These are phyloP conservation scores for Sceliomorpha sp. DNA, from an alignment of 2,888 invertebrate genomes.

Conservation along the genomic window DNA sequence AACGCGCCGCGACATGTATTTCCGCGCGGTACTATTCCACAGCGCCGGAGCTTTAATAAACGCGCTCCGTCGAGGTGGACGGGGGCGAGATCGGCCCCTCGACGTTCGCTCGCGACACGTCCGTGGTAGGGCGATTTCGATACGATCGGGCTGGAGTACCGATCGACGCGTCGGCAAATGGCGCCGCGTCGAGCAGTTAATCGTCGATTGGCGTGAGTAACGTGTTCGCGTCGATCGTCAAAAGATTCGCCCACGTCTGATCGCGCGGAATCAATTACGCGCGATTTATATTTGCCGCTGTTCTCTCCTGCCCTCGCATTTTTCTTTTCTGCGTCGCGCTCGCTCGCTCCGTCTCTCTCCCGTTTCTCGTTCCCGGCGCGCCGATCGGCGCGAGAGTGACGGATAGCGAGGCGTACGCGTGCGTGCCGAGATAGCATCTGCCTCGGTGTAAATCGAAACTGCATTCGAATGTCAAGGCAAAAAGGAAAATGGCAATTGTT, in stretches of 20 bases:
- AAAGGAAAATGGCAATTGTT: conserved; percentile 50
- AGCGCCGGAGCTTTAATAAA: no score
- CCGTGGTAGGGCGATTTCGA: no score
- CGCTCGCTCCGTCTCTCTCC: conserved; percentile 13
- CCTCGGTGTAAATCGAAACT: conserved; percentile 66
- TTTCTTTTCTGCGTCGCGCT: no score
- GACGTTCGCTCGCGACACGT: no score
- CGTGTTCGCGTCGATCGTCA: conserved; percentile 62
- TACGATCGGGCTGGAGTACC: no score
- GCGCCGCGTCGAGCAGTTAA: conserved; percentile 2
- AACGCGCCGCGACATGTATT: no score
- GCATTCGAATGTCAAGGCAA: conserved; percentile 57
- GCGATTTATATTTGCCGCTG: conserved; percentile 67
- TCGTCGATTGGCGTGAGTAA: conserved; percentile 58
- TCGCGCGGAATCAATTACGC: conserved; percentile 70
- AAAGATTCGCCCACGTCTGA: conserved; percentile 69
- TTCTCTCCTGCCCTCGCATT: no score
- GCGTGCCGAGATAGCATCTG: conserved; percentile 63
- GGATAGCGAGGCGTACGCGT: conserved; percentile 40
- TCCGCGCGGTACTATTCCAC: no score
- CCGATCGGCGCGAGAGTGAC: conserved; percentile 24
- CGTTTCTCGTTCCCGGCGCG: no score
- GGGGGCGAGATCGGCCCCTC: no score
- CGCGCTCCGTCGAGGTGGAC: no score
- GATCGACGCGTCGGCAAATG: conserved; percentile 10